Evolutionary conservation across 2,797 vertebrate species (phyloP).

Genomic region (Anguilla obscura): DNA sequence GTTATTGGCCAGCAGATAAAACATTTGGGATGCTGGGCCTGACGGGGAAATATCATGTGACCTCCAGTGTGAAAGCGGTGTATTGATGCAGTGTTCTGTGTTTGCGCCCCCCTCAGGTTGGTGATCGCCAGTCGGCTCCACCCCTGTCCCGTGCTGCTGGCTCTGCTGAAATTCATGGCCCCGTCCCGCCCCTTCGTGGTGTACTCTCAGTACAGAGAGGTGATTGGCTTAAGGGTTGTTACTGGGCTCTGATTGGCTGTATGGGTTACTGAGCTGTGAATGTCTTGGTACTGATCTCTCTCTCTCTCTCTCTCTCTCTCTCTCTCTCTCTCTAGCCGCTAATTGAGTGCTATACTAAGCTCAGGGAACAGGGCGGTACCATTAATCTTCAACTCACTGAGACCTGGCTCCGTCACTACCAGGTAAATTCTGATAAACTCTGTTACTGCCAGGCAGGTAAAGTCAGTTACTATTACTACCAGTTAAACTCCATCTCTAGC

Average conservation of each 20-base stretch:
- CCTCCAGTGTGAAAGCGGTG: not conserved
- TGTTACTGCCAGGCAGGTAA: not conserved
- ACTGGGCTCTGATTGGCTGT: not conserved
- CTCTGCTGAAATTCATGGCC: constrained; percentile 86
- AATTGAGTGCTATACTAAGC: constrained; percentile 91
- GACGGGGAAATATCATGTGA: not conserved
- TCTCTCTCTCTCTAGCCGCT: constrained; percentile 73
- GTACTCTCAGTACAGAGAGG: constrained; percentile 97
- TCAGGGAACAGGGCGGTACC: constrained; percentile 86
- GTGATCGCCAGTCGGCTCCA: constrained; percentile 92
- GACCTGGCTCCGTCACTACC: constrained; percentile 94
- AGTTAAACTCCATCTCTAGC: no score
- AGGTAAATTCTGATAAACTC: constrained; percentile 71
- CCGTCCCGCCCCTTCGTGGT: constrained; percentile 94
- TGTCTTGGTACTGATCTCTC: not conserved
- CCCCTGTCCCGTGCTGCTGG: constrained; percentile 81
- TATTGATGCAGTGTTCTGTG: not conserved
- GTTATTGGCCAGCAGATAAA: not conserved
- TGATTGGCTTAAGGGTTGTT: constrained; percentile 52
- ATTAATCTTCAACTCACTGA: constrained; percentile 87
- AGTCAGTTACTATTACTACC: no score
- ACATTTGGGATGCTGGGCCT: not conserved
- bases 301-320: not conserved
- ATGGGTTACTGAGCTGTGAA: not conserved
- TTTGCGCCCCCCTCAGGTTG: constrained; percentile 75